Percentiles rank a stretch among this genome's conserved stretches.
Conservation (phyloP, 92 coral and sea anemone genomes). For the Meandrina meandrites region DNA sequence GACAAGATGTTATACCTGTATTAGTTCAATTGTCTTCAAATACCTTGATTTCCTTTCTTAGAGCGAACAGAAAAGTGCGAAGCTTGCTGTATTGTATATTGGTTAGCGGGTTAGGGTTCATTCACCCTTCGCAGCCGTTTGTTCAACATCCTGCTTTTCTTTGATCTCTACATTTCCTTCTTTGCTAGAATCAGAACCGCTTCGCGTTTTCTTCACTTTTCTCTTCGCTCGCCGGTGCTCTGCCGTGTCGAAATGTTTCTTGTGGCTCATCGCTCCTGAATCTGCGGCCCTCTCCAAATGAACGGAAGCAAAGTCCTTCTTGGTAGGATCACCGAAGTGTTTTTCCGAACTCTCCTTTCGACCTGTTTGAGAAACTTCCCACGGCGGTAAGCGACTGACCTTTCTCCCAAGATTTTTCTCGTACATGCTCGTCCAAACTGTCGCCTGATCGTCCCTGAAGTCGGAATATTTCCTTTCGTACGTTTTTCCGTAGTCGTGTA, state of each 20-base stretch:
- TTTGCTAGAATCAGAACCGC: slow-evolving; percentile 14
- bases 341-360: slow-evolving; percentile 45
- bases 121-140: not conserved
- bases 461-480: slow-evolving; percentile 79
- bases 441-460: slow-evolving; percentile 85
- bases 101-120: slow-evolving; percentile 10
- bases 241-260: slow-evolving; percentile 56
- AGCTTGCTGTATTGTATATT: not conserved
- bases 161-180: slow-evolving; percentile 3
- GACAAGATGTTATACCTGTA: too few relatives aligned
- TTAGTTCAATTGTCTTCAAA: not conserved
- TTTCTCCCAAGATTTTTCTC: slow-evolving; percentile 87
- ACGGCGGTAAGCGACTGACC: slow-evolving; percentile 83
- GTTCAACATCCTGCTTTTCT: not conserved
- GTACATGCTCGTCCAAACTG: slow-evolving; percentile 92
- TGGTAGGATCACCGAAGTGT: slow-evolving; percentile 50
- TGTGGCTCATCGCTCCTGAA: slow-evolving; percentile 44
- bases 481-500: slow-evolving; percentile 61
- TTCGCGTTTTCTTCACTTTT: slow-evolving; percentile 37
- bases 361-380: slow-evolving; percentile 58
- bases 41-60: slow-evolving; percentile 6
- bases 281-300: slow-evolving; percentile 68
- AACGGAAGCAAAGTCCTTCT: slow-evolving; percentile 68
- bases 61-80: not conserved
- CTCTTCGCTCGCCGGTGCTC: slow-evolving; percentile 64